phyloP scores from a whole-genome alignment of 1,140 invertebrate genomes.

The Agrilus planipennis region DNA sequence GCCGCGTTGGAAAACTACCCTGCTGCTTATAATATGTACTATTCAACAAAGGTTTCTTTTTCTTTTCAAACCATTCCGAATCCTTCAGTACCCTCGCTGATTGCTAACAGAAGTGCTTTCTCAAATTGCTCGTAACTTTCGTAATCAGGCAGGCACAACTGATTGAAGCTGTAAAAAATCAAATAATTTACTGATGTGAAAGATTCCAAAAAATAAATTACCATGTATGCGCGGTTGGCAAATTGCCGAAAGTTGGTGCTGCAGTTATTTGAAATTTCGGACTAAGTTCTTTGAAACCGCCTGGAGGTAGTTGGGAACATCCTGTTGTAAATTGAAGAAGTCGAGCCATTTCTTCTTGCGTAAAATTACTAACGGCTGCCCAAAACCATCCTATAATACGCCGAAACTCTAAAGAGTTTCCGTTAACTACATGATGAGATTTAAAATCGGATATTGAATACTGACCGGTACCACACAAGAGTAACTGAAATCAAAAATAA shows the following conservation, averaged over 20 bases:
- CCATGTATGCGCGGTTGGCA: slow-evolving; percentile 91
- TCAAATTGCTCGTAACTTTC: slow-evolving; percentile 90
- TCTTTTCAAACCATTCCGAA: slow-evolving; percentile 87
- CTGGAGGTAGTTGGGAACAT: slow-evolving; percentile 82
- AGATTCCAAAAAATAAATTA: slow-evolving; percentile 32
- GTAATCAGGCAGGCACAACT: slow-evolving; percentile 89
- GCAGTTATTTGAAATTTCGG: slow-evolving; percentile 86
- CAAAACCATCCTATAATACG: slow-evolving; percentile 88
- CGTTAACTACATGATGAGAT: slow-evolving; percentile 75
- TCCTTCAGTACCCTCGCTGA: slow-evolving; percentile 90
- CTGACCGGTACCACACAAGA: slow-evolving; percentile 87
- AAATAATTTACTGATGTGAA: slow-evolving; percentile 8
- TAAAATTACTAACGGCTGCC: slow-evolving; percentile 85
- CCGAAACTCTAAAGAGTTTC: slow-evolving; percentile 69
- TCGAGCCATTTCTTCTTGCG: slow-evolving; percentile 84
- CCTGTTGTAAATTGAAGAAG: slow-evolving; percentile 91
- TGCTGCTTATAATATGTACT: too few relatives aligned
- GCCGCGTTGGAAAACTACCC: too few relatives aligned
- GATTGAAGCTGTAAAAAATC: slow-evolving; percentile 72
- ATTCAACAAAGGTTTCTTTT: too few relatives aligned
- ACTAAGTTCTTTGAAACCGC: slow-evolving; percentile 76
- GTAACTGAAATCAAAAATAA: slow-evolving; percentile 47
- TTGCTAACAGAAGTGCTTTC: slow-evolving; percentile 76
- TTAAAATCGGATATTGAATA: slow-evolving; percentile 84
- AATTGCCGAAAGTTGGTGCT: slow-evolving; percentile 74